Evolutionary conservation across 2,797 vertebrate species (phyloP).

Genomic region (Trachurus trachurus): DNA sequence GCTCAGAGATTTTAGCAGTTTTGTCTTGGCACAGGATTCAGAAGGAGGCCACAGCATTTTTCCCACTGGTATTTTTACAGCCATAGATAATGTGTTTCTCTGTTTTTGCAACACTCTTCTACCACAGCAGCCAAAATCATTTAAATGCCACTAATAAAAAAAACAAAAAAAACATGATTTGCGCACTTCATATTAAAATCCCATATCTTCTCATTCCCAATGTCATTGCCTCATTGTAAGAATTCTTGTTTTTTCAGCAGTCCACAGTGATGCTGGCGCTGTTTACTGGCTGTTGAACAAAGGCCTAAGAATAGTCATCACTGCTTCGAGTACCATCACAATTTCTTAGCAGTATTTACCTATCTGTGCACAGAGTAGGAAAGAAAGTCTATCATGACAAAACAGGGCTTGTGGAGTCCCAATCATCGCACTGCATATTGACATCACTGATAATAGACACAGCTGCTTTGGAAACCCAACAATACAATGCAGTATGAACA

Average conservation of each 20-base stretch:
- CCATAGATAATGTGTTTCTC: slow-evolving; percentile 9
- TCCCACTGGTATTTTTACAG: not conserved
- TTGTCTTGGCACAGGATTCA: not conserved
- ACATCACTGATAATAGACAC: slow-evolving; percentile 60
- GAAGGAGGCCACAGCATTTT: not conserved
- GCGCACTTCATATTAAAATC: slow-evolving; percentile 33
- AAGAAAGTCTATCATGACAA: slow-evolving; percentile 59
- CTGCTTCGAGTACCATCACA: slow-evolving; percentile 33
- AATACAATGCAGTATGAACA: slow-evolving; percentile 49
- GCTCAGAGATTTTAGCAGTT: not conserved
- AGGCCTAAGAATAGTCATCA: slow-evolving; percentile 25
- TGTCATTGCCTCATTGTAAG: slow-evolving; percentile 40
- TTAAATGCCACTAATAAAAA: slow-evolving; percentile 31
- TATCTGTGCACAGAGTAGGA: slow-evolving; percentile 28
- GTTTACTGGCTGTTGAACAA: slow-evolving; percentile 40
- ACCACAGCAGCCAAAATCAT: slow-evolving; percentile 17
- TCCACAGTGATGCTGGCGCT: slow-evolving; percentile 25
- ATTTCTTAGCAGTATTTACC: slow-evolving; percentile 40
- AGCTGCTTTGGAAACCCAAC: slow-evolving; percentile 39
- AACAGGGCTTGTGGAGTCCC: slow-evolving; percentile 43
- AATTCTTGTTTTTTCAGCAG: slow-evolving; percentile 24
- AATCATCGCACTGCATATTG: slow-evolving; percentile 71
- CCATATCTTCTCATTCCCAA: slow-evolving; percentile 44
- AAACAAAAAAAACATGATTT: slow-evolving; percentile 1
- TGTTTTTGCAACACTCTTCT: slow-evolving; percentile 4